These are phyloP conservation scores for Tolypeutes matacus DNA, from an alignment of 2,797 vertebrate genomes.

Conservation along the genomic window DNA sequence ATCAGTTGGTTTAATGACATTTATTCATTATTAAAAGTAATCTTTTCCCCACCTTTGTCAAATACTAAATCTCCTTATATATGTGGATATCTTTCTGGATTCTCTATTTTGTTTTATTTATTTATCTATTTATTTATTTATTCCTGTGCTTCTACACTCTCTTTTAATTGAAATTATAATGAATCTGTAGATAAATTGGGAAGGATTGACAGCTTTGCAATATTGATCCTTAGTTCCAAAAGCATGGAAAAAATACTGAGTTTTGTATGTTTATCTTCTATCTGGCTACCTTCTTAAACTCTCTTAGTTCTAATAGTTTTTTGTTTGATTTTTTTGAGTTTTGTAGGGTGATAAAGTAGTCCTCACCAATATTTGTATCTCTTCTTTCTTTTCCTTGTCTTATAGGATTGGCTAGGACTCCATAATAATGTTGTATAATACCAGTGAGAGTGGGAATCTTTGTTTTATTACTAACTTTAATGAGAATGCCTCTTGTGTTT, in stretches of 20 bases:
- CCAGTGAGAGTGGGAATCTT: neutral
- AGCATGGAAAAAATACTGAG: neutral
- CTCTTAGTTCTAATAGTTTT: neutral
- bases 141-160: neutral
- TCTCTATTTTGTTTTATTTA: neutral
- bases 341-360: neutral
- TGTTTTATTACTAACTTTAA: neutral
- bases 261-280: neutral
- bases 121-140: neutral
- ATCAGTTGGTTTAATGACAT: neutral
- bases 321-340: neutral
- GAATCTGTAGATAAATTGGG: neutral
- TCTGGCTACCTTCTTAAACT: neutral
- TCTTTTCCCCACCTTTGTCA: neutral
- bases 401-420: neutral
- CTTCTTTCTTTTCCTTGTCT: neutral
- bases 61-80: neutral
- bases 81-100: neutral
- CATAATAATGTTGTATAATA: neutral
- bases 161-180: neutral
- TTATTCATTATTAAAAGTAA: neutral
- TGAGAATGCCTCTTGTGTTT: neutral
- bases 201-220: neutral
- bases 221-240: neutral
- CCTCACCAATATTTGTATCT: neutral